Conservation (phyloP, 2,113 vertebrate genomes). For the Circaetus cinerascens region DNA sequence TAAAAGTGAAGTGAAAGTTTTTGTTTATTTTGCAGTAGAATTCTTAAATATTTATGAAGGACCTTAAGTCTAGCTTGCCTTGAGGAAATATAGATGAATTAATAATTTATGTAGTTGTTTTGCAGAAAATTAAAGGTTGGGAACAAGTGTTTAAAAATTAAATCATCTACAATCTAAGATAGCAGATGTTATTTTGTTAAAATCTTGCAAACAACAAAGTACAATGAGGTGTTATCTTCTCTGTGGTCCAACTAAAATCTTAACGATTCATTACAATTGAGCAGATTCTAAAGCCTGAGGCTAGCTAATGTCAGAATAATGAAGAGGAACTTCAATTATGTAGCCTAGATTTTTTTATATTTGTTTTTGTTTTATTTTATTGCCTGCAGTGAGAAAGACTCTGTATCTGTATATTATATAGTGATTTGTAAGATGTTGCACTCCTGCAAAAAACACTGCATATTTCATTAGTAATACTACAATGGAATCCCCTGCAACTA, state of each 20-base stretch:
- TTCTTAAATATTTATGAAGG: conserved; percentile 81
- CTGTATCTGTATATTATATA: not conserved
- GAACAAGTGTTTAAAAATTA: conserved; percentile 82
- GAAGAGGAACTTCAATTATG: conserved; percentile 53
- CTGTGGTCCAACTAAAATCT: conserved; percentile 56
- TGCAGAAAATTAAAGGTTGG: conserved; percentile 82
- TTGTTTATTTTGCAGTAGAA: conserved; percentile 77
- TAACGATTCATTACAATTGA: conserved; percentile 61
- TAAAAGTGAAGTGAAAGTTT: conserved; percentile 81
- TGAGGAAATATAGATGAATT: conserved; percentile 78
- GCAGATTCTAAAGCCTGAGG: conserved; percentile 59
- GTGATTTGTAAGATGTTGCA: not conserved
- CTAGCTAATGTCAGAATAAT: conserved; percentile 47
- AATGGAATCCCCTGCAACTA: not conserved
- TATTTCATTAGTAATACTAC: not conserved
- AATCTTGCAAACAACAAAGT: conserved; percentile 67
- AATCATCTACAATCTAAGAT: conserved; percentile 72
- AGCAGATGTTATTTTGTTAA: conserved; percentile 76
- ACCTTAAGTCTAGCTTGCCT: conserved; percentile 74
- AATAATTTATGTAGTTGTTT: conserved; percentile 81
- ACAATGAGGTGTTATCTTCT: conserved; percentile 56
- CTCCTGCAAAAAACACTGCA: not conserved
- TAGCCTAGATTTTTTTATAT: not conserved
- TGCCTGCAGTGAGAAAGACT: not conserved
- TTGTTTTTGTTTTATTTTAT: conserved; percentile 17